Evolutionary conservation across 1,140 invertebrate species (phyloP).

Genomic region (Trichonephila clavata): DNA sequence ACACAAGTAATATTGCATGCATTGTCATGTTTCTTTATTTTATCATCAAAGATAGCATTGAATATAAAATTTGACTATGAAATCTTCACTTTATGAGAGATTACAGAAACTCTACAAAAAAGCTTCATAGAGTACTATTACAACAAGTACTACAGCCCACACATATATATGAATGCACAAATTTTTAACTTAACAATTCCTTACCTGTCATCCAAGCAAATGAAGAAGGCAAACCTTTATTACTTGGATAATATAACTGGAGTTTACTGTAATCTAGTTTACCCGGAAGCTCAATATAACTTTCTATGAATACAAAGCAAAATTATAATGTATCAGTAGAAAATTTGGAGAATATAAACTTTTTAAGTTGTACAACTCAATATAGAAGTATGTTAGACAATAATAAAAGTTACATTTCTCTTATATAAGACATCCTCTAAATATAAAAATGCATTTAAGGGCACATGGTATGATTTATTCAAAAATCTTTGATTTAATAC

Average conservation of each 20-base stretch:
- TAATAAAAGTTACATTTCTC: background rate
- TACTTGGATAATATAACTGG: conserved; percentile 88
- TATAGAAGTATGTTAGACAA: background rate
- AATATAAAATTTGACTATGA: too few relatives aligned
- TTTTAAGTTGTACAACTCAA: background rate
- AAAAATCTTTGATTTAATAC: too few relatives aligned
- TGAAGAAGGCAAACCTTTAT: conserved; percentile 85
- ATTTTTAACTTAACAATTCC: background rate
- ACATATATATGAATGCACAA: too few relatives aligned
- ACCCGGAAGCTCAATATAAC: conserved; percentile 88
- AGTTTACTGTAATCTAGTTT: conserved; percentile 89
- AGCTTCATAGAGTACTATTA: too few relatives aligned
- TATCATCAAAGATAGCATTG: too few relatives aligned
- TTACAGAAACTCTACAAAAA: too few relatives aligned
- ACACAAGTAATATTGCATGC: too few relatives aligned
- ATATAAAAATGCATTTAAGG: background rate
- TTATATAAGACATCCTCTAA: background rate
- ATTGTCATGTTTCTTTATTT: too few relatives aligned
- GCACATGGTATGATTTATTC: too few relatives aligned
- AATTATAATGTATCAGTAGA: background rate
- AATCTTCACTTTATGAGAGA: too few relatives aligned
- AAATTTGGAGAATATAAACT: background rate
- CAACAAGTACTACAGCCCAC: too few relatives aligned
- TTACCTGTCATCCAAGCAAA: conserved; percentile 92
- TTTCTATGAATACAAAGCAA: conserved; percentile 39